phyloP scores from a whole-genome alignment of 2,113 vertebrate genomes.

The Tilapia sparmanii region DNA sequence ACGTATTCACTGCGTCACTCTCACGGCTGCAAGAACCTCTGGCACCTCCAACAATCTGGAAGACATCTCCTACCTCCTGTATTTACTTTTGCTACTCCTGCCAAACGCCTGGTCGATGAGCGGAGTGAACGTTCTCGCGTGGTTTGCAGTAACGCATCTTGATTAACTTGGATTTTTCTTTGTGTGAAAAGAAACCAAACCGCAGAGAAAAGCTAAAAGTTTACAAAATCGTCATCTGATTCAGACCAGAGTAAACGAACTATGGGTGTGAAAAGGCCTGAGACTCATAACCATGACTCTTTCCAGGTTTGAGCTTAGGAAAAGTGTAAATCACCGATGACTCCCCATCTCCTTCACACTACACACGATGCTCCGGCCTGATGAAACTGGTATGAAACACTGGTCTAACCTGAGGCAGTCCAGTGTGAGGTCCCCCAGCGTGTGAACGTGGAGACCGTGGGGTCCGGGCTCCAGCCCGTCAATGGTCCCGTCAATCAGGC shows the following conservation, averaged over 20 bases:
- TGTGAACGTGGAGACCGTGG: constrained; percentile 84
- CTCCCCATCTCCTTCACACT: background rate
- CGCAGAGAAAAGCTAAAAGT: background rate
- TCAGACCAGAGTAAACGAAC: background rate
- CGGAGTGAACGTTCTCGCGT: background rate
- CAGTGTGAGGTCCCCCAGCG: constrained; percentile 77
- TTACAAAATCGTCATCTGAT: background rate
- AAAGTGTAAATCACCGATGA: background rate
- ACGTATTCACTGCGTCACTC: background rate
- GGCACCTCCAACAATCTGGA: background rate
- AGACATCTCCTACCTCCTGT: background rate
- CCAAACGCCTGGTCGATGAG: background rate
- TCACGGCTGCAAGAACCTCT: background rate
- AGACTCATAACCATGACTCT: background rate
- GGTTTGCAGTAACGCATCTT: background rate
- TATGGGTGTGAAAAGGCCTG: background rate
- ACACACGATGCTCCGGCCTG: background rate
- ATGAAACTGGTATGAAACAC: background rate
- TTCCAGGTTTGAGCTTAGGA: background rate
- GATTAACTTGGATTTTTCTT: background rate
- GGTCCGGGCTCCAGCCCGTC: constrained; percentile 78
- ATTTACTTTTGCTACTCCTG: background rate
- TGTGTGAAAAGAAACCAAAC: background rate
- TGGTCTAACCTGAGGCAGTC: constrained; percentile 75
- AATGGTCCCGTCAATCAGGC: constrained; percentile 85